Evolutionary conservation across 37 sponge, comb jelly and placozoan genomes (phyloP).

Genomic region (Cliona cf. orientalis): DNA sequence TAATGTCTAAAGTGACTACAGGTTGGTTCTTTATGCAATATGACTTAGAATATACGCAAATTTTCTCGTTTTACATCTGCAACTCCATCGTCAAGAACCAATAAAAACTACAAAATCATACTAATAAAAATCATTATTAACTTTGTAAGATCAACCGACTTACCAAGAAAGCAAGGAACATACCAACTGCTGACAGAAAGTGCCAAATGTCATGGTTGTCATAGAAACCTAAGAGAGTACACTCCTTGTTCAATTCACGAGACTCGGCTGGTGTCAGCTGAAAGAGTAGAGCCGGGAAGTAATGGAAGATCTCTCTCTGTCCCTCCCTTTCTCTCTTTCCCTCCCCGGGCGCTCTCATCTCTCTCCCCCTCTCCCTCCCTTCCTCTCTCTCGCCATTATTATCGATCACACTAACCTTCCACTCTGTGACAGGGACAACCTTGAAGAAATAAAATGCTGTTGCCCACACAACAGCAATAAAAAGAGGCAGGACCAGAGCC

Average conservation of each 20-base stretch:
- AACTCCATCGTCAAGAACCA: conserved; percentile 78
- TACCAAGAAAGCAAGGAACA: conserved; percentile 94
- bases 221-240: conserved; percentile 85
- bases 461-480: conserved; percentile 21
- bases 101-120: conserved; percentile 42
- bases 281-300: not conserved
- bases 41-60: conserved; percentile 53
- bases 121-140: not conserved
- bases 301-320: not conserved
- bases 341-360: too few relatives aligned
- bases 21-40: too few relatives aligned
- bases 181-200: conserved; percentile 90
- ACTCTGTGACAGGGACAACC: not conserved
- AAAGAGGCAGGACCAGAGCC: conserved; percentile 10
- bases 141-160: not conserved
- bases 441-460: conserved; percentile 70
- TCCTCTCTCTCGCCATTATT: too few relatives aligned
- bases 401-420: too few relatives aligned
- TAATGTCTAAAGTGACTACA: too few relatives aligned
- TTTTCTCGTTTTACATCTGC: conserved; percentile 23
- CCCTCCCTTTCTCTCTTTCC: too few relatives aligned
- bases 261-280: conserved; percentile 79
- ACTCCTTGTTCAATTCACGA: conserved; percentile 64
- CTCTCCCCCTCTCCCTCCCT: too few relatives aligned
- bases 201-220: conserved; percentile 98